phyloP scores from a whole-genome alignment of 1,140 invertebrate genomes.

The Megalopta genalis region DNA sequence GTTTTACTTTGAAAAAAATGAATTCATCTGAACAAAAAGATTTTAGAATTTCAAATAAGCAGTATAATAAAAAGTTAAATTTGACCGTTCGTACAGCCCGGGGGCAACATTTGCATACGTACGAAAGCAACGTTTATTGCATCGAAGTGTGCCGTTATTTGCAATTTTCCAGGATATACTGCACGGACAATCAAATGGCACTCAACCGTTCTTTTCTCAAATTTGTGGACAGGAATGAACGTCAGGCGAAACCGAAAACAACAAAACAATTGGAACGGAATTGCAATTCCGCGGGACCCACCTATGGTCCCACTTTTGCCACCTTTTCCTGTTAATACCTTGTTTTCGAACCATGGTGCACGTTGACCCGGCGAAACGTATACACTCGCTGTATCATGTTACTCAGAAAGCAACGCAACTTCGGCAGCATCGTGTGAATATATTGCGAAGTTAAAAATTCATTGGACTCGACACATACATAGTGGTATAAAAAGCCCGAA shows the following conservation, averaged over 20 bases:
- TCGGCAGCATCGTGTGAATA: background rate
- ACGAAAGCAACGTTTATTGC: background rate
- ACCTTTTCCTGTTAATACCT: background rate
- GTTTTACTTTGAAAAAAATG: too few relatives aligned
- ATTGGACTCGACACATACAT: too few relatives aligned
- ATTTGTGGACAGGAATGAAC: background rate
- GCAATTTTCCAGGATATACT: slow-evolving; percentile 44
- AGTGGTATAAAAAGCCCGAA: too few relatives aligned
- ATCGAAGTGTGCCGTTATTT: slow-evolving; percentile 43
- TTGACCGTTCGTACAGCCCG: too few relatives aligned
- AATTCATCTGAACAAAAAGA: too few relatives aligned
- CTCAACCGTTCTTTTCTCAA: slow-evolving; percentile 38
- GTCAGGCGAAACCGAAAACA: slow-evolving; percentile 31
- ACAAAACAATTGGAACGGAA: slow-evolving; percentile 17
- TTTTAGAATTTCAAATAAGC: background rate
- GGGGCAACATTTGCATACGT: background rate
- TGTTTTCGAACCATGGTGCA: background rate
- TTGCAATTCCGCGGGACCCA: slow-evolving; percentile 33
- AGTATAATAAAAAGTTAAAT: too few relatives aligned
- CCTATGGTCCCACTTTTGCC: slow-evolving; percentile 2
- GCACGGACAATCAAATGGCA: slow-evolving; percentile 44
- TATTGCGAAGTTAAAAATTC: background rate
- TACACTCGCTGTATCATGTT: background rate
- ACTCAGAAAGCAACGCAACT: background rate
- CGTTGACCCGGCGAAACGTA: background rate